Evolutionary conservation across 1,140 invertebrate genomes (phyloP).

Genomic region (Protaetia brevitarsis): DNA sequence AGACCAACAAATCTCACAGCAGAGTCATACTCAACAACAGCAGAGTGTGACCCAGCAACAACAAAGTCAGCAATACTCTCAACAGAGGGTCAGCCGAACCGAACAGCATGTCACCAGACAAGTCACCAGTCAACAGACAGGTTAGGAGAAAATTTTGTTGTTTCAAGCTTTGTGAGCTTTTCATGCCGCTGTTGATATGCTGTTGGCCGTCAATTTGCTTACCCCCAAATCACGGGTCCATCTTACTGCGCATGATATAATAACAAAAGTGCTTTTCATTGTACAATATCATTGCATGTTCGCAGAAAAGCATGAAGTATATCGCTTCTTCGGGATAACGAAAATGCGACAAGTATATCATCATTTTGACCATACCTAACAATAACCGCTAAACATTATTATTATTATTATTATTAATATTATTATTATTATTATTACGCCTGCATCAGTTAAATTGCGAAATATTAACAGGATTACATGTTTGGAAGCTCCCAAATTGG

Average conservation of each 20-base stretch:
- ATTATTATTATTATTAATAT: too few species aligned
- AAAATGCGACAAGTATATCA: neutral
- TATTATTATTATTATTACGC: too few species aligned
- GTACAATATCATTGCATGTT: slow-evolving; percentile 12
- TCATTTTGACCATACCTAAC: neutral
- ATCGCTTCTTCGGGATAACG: neutral
- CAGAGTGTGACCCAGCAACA: slow-evolving; percentile 46
- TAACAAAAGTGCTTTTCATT: slow-evolving; percentile 6
- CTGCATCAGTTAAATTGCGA: neutral
- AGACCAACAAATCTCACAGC: slow-evolving; percentile 17
- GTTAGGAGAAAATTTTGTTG: slow-evolving; percentile 53
- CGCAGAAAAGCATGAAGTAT: neutral
- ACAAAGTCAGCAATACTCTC: slow-evolving; percentile 51
- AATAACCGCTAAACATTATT: too few species aligned
- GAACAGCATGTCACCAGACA: slow-evolving; percentile 74
- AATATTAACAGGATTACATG: neutral
- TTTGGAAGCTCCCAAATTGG: neutral
- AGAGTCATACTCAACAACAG: slow-evolving; percentile 41
- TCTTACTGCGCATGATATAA: neutral
- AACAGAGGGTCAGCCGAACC: slow-evolving; percentile 66
- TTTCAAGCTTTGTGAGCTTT: slow-evolving; percentile 1
- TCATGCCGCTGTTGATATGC: slow-evolving; percentile 5
- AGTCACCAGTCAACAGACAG: slow-evolving; percentile 74
- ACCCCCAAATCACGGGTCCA: neutral
- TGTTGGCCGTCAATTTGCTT: neutral